Evolutionary conservation across 2,113 vertebrate genomes (phyloP).

Genomic region (Indicator indicator): DNA sequence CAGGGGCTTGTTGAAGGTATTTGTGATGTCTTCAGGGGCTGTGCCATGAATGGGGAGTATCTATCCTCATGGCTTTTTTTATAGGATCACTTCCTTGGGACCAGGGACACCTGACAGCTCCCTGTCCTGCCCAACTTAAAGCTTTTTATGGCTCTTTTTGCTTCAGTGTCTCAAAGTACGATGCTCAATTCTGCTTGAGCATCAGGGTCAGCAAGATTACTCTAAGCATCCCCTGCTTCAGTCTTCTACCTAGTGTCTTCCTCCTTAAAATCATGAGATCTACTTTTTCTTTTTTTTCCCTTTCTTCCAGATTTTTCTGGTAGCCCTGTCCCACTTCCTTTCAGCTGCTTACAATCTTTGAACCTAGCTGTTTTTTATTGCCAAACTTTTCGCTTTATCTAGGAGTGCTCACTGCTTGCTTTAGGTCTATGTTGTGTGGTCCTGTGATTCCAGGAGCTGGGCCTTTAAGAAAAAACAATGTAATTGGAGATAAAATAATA

Average conservation of each 20-base stretch:
- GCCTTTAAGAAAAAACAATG: constrained; percentile 42
- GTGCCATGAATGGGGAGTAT: neutral
- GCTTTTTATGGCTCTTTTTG: rapidly evolving
- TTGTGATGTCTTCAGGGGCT: neutral
- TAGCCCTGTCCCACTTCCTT: neutral
- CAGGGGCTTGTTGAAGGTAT: neutral
- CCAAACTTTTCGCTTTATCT: neutral
- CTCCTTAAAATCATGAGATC: neutral
- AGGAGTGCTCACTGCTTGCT: neutral
- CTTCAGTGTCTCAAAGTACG: neutral
- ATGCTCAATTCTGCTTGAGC: neutral
- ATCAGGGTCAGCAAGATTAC: neutral
- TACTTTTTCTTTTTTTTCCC: neutral
- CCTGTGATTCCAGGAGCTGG: neutral
- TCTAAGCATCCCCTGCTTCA: neutral
- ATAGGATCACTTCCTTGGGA: neutral
- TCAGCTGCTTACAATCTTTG: neutral
- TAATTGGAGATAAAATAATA: constrained; percentile 12
- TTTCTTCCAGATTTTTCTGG: neutral
- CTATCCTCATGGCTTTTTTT: neutral
- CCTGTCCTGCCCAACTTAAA: neutral
- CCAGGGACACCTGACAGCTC: neutral
- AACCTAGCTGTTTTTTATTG: neutral
- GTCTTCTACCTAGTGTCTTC: neutral
- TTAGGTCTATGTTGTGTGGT: neutral